phyloP scores from a whole-genome alignment of 2,888 invertebrate species.

The Girardia tigrina region DNA sequence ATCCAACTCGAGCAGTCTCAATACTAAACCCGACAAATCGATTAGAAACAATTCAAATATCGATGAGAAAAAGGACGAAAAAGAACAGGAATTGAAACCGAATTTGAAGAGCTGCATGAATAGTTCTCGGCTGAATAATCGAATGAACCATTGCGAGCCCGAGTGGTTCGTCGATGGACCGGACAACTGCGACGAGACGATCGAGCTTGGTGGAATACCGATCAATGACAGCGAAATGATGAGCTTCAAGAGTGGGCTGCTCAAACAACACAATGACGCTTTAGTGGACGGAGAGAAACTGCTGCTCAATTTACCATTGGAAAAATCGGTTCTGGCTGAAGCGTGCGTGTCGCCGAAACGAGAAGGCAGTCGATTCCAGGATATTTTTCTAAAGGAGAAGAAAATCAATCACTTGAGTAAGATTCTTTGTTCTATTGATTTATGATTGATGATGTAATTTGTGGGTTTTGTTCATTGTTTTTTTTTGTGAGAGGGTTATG shows the following conservation, averaged over 20 bases:
- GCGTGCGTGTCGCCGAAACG: slow-evolving; percentile 6
- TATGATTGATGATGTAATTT: too few relatives aligned
- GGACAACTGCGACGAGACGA: neutral
- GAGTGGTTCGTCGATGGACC: neutral
- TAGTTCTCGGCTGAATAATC: neutral
- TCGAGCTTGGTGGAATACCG: neutral
- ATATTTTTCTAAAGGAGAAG: neutral
- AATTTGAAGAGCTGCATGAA: neutral
- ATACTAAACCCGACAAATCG: neutral
- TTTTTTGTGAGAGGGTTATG: too few relatives aligned
- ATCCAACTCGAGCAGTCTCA: too few relatives aligned
- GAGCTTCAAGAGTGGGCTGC: neutral
- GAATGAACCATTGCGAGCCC: neutral
- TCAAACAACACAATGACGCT: neutral
- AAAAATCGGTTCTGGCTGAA: neutral
- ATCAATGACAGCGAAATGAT: neutral
- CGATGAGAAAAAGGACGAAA: neutral
- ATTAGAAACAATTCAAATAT: slow-evolving; percentile 1
- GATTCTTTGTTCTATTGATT: too few relatives aligned
- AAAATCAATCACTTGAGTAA: slow-evolving; percentile 1
- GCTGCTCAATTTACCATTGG: slow-evolving; percentile 3
- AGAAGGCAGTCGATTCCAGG: slow-evolving; percentile 12
- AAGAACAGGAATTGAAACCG: neutral
- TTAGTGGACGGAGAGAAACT: neutral
- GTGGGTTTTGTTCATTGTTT: too few relatives aligned